phyloP scores from a whole-genome alignment of 2,888 invertebrate species.

The Conops quadrifasciatus region DNA sequence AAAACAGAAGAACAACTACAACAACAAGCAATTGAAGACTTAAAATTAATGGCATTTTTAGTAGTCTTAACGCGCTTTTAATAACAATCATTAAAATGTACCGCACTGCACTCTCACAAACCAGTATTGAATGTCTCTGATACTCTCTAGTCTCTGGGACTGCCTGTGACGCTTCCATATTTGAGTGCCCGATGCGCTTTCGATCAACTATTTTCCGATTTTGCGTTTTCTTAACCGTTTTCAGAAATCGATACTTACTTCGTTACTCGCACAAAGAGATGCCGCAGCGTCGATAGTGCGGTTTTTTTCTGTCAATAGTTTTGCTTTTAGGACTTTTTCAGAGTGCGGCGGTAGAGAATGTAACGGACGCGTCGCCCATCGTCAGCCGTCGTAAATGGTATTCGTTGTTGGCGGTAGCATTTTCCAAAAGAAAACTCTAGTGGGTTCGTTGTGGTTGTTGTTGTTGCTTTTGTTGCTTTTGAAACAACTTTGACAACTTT shows the following conservation, averaged over 20 bases:
- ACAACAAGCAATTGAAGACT: neutral
- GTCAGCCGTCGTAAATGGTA: no score
- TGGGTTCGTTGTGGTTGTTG: neutral
- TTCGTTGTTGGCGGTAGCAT: no score
- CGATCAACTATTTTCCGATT: neutral
- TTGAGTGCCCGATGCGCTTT: neutral
- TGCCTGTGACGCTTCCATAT: neutral
- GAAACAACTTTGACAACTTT: slow-evolving; percentile 35
- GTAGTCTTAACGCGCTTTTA: slow-evolving; percentile 1
- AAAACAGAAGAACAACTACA: neutral
- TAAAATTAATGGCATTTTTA: slow-evolving; percentile 3
- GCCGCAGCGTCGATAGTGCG: neutral
- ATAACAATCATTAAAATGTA: slow-evolving; percentile 11
- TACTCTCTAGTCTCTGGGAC: neutral
- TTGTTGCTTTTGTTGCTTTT: neutral
- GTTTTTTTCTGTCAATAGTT: neutral
- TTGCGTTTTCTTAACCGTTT: neutral
- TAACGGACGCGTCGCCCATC: no score
- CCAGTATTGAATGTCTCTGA: no score
- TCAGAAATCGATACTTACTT: neutral
- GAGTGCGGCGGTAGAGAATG: no score
- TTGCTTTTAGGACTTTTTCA: no score
- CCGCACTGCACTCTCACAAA: neutral
- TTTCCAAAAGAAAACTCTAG: neutral
- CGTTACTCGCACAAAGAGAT: neutral